These are phyloP conservation scores for Exaiptasia diaphana DNA, from an alignment of 64 coral and sea anemone genomes.

Conservation along the genomic window DNA sequence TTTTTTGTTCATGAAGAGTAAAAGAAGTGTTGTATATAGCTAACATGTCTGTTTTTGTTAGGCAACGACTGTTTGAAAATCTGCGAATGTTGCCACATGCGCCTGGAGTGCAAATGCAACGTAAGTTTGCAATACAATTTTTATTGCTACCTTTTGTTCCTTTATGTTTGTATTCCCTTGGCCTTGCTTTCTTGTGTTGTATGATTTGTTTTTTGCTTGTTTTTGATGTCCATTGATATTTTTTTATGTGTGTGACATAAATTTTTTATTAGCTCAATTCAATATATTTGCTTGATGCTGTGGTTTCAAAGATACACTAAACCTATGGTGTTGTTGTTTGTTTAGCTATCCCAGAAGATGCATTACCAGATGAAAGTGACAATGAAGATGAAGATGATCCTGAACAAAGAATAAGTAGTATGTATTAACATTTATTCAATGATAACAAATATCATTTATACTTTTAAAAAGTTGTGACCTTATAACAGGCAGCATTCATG, in stretches of 20 bases:
- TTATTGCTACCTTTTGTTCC: too few relatives aligned
- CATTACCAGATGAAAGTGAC: slow-evolving; percentile 74
- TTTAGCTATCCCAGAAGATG: slow-evolving; percentile 88
- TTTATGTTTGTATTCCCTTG: too few relatives aligned
- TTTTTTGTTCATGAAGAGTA: too few relatives aligned
- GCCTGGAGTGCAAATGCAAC: slow-evolving; percentile 95
- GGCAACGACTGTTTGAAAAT: slow-evolving; percentile 97
- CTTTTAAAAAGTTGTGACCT: too few relatives aligned
- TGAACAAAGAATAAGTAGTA: slow-evolving; percentile 78
- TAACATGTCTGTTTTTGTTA: slow-evolving; percentile 45
- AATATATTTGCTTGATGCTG: neutral
- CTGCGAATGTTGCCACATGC: slow-evolving; percentile 97
- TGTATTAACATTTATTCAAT: too few relatives aligned
- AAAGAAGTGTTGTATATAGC: too few relatives aligned
- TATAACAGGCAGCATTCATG: too few relatives aligned
- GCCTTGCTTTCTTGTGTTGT: too few relatives aligned
- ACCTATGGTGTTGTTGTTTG: neutral
- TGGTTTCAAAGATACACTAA: neutral
- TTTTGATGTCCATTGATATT: neutral
- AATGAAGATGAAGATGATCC: slow-evolving; percentile 83
- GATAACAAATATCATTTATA: too few relatives aligned
- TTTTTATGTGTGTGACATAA: neutral
- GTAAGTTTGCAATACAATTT: slow-evolving; percentile 65
- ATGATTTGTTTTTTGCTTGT: neutral
- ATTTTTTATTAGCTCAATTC: neutral